phyloP scores from a whole-genome alignment of 2,797 vertebrate species.

The Aphelocoma californica region DNA sequence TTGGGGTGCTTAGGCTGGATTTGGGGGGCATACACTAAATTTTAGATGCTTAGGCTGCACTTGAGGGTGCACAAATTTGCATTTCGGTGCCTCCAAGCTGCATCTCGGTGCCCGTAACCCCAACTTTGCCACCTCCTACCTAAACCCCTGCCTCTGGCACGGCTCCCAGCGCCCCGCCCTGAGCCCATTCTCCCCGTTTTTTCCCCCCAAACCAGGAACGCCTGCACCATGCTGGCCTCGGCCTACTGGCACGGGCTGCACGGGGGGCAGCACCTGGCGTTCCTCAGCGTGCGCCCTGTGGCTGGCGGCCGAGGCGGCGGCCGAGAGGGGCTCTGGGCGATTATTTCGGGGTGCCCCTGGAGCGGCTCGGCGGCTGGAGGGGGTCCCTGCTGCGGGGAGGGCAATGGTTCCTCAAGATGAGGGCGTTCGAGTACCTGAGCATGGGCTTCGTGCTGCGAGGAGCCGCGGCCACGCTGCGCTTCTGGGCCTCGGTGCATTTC shows the following conservation, averaged over 20 bases:
- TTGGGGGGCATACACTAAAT: neutral
- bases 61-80: too few species aligned
- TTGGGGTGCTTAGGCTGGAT: too few species aligned
- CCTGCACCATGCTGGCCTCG: neutral
- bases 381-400: neutral
- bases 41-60: too few species aligned
- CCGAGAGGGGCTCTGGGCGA: fast-evolving
- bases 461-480: too few species aligned
- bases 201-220: neutral
- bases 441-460: too few species aligned
- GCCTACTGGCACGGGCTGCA: neutral
- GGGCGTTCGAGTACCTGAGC: neutral
- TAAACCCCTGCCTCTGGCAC: too few species aligned
- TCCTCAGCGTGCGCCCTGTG: neutral
- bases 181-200: too few species aligned
- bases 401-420: neutral
- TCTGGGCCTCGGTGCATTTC: too few species aligned
- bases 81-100: too few species aligned
- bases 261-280: neutral
- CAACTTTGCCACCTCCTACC: fast-evolving
- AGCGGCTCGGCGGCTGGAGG: neutral
- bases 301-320: neutral
- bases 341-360: neutral
- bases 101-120: neutral
- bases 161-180: too few species aligned